Evolutionary conservation across 2,113 vertebrate species (phyloP).

Genomic region (Balaenoptera acutorostrata): DNA sequence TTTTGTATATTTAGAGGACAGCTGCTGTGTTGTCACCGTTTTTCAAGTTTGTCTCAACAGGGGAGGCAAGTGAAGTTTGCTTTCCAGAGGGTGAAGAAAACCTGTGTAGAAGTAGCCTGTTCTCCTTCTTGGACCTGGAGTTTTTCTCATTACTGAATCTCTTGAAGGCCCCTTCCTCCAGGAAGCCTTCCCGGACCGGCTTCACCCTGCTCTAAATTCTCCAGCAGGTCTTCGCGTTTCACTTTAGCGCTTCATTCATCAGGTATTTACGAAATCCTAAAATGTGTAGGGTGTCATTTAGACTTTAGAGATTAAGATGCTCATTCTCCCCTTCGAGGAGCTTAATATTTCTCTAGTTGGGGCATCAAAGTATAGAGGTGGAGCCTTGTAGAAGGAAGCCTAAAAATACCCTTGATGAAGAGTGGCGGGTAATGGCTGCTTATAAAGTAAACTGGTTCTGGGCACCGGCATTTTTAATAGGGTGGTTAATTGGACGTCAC

Average conservation of each 20-base stretch:
- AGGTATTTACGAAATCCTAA: not conserved
- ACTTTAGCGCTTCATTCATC: not conserved
- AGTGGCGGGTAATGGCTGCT: not conserved
- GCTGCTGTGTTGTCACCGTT: not conserved
- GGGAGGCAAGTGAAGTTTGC: not conserved
- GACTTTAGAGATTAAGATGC: not conserved
- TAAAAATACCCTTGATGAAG: not conserved
- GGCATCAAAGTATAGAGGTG: not conserved
- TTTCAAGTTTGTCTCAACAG: constrained; percentile 20
- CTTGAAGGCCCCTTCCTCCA: not conserved
- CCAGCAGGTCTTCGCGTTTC: not conserved
- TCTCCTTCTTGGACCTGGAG: not conserved
- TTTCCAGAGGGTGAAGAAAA: not conserved
- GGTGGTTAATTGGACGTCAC: not conserved
- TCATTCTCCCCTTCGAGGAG: not conserved
- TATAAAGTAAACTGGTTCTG: not conserved
- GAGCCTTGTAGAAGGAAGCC: not conserved
- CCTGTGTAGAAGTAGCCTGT: not conserved
- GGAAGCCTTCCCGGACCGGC: not conserved
- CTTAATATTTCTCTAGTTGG: not conserved
- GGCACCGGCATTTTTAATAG: not conserved
- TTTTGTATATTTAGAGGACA: constrained; percentile 43
- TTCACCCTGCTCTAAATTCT: not conserved
- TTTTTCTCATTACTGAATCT: not conserved
- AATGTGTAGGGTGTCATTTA: not conserved